Evolutionary conservation across 1,140 invertebrate genomes (phyloP), one percentile per base, ranked within the genome.

Genomic region (Nixonia krombeini): DNA sequence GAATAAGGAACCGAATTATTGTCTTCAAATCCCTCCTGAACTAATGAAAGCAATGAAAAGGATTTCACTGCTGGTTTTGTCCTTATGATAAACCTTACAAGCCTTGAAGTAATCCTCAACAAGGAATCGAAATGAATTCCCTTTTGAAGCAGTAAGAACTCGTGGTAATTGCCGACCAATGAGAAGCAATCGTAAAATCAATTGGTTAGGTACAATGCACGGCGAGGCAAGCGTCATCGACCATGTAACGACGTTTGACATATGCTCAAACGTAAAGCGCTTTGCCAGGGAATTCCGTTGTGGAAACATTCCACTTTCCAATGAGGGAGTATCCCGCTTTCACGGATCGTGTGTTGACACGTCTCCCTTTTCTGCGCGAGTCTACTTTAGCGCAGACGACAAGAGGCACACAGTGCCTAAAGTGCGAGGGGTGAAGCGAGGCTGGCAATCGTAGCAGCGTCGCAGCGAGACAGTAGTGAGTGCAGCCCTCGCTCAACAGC

Each of bases 401-500:
- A 50, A 64, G 64, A 71, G 65, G 41, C 47, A 52, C 28, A 58
- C 53, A 42, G 40, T 53, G 17, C 31, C 15, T 53, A 57, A 45
- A 65, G 49, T 49, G 49, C 40, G 33, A 28, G 2, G 25, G 17
- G 2, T 15, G 12, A 5, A 9, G 15, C 9, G n/a, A 8, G 13
- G 29, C 28, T 51, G 15, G 44, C 37, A 49, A 40, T 29, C 33
- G 35, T 7, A 12, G 23, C 29, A 38, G 71, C 44, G 66, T 61
- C 56, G n/a, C n/a, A n/a, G n/a, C n/a, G n/a, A n/a, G 59, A 55
- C 33, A 64, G 6, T 38, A 59, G 50, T 70, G 74, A 76, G 68
- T 76, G 69, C 72, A 61, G 49, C 57, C 50, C 64, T 64, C 52
- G 53, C 44, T 44, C 23, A 45, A 58, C 57, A 52, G 55, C 66